Conservation (phyloP, 2,113 vertebrate species). For the Ophiodon elongatus region DNA sequence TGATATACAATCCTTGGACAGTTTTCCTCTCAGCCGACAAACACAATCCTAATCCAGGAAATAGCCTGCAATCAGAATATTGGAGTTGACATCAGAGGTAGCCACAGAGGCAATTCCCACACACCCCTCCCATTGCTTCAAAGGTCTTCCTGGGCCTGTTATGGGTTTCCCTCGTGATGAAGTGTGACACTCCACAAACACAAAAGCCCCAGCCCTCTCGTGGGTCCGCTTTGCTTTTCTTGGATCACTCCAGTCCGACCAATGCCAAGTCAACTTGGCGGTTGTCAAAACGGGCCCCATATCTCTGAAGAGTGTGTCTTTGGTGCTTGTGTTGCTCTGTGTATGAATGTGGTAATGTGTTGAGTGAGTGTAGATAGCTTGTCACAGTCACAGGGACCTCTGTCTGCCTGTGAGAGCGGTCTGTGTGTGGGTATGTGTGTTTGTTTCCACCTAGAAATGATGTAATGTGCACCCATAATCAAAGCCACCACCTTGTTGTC, state of each 20-base stretch:
- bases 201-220: conserved; percentile 92
- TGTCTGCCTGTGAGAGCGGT: conserved; percentile 63
- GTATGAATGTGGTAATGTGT: conserved; percentile 57
- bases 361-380: conserved; percentile 63
- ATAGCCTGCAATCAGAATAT: conserved; percentile 87
- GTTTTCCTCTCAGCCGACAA: conserved; percentile 85
- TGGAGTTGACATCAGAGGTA: conserved; percentile 91
- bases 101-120: conserved; percentile 86
- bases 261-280: conserved; percentile 96
- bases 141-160: conserved; percentile 92
- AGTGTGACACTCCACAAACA: conserved; percentile 98
- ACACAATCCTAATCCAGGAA: conserved; percentile 89
- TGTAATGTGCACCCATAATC: conserved; percentile 88
- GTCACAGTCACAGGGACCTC: conserved; percentile 45
- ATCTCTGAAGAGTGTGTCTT: conserved; percentile 84
- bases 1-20: conserved; percentile 85
- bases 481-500: conserved; percentile 87
- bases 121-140: conserved; percentile 87
- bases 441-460: conserved; percentile 85
- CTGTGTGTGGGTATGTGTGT: conserved; percentile 63
- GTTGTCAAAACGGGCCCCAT: conserved; percentile 93
- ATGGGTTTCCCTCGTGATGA: conserved; percentile 94
- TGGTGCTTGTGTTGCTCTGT: conserved; percentile 38
- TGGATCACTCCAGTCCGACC: conserved; percentile 82
- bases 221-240: conserved; percentile 89